Evolutionary conservation across 2,113 vertebrate genomes (phyloP).

Genomic region (Arvicanthis niloticus): DNA sequence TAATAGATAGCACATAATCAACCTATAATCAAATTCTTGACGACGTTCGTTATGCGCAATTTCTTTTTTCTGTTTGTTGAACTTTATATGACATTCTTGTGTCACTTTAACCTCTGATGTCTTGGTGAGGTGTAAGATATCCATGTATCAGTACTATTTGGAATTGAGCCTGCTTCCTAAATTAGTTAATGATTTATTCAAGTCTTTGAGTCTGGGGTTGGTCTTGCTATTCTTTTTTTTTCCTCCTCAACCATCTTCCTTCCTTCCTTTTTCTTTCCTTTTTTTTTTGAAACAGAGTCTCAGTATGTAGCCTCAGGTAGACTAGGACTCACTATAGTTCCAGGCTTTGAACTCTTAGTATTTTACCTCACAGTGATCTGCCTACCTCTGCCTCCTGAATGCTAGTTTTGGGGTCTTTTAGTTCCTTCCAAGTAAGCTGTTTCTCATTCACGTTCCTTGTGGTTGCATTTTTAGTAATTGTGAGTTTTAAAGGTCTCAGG

Average conservation of each 20-base stretch:
- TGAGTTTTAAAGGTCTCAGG: neutral
- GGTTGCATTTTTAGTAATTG: neutral
- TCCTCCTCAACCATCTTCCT: neutral
- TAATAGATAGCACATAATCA: constrained; percentile 20
- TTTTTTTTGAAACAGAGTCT: neutral
- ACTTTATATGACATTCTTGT: neutral
- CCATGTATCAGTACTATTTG: constrained; percentile 4
- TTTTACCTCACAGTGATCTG: neutral
- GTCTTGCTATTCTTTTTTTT: neutral
- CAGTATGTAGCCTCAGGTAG: neutral
- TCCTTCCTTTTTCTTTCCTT: neutral
- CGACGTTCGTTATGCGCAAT: neutral
- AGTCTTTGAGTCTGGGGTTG: neutral
- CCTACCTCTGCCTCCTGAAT: neutral
- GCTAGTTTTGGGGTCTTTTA: constrained; percentile 33
- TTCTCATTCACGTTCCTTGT: constrained; percentile 5
- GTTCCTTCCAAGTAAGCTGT: neutral
- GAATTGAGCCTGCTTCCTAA: neutral
- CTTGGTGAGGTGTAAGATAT: neutral
- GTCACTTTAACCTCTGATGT: neutral
- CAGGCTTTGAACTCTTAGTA: neutral
- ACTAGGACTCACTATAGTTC: neutral
- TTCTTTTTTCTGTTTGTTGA: constrained; percentile 30
- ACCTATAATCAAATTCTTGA: neutral
- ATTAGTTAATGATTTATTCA: neutral